Percentiles rank a stretch among this genome's conserved stretches.
phyloP scores from a whole-genome alignment of 2,797 vertebrate genomes.

The Sphaeramia orbicularis region DNA sequence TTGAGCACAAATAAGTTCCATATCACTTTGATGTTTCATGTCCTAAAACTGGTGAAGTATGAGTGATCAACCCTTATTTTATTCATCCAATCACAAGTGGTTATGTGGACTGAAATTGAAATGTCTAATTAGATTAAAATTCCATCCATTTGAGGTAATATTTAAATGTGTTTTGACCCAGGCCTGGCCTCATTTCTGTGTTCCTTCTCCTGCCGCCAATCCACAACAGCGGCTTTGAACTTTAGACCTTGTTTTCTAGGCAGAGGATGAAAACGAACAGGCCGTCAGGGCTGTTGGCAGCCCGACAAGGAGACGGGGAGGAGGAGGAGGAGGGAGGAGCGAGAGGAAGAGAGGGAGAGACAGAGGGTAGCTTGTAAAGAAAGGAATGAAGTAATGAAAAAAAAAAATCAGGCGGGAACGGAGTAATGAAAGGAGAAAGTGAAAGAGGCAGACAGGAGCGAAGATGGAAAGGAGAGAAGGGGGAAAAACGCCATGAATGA shows the following conservation, averaged over 20 bases:
- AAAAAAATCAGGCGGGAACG: conserved; percentile 53
- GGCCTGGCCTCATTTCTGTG: conserved; percentile 43
- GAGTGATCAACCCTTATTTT: not conserved
- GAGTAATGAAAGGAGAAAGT: conserved; percentile 59
- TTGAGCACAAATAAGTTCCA: not conserved
- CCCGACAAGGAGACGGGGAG: conserved; percentile 51
- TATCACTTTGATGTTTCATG: conserved; percentile 2
- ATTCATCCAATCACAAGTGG: conserved; percentile 10
- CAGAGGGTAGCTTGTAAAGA: conserved; percentile 76
- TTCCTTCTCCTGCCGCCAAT: conserved; percentile 58
- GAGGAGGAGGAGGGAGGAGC: conserved; percentile 40
- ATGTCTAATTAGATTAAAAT: conserved; percentile 47
- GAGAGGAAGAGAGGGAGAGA: conserved; percentile 50
- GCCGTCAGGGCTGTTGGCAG: conserved; percentile 67
- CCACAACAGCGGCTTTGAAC: conserved; percentile 79
- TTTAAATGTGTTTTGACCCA: conserved; percentile 56
- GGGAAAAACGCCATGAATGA: not conserved
- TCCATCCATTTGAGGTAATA: conserved; percentile 41
- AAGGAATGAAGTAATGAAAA: conserved; percentile 74
- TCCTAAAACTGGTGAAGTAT: not conserved
- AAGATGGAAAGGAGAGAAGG: conserved; percentile 1
- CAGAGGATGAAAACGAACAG: conserved; percentile 76
- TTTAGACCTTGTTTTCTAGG: conserved; percentile 83
- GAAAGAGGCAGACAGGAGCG: conserved; percentile 21
- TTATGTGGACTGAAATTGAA: conserved; percentile 2